A percentile compares a stretch with the other conserved stretches of the same genome.
These are phyloP conservation scores for Parnassius glacialis DNA, from an alignment of 2,888 invertebrate species.

Conservation along the genomic window DNA sequence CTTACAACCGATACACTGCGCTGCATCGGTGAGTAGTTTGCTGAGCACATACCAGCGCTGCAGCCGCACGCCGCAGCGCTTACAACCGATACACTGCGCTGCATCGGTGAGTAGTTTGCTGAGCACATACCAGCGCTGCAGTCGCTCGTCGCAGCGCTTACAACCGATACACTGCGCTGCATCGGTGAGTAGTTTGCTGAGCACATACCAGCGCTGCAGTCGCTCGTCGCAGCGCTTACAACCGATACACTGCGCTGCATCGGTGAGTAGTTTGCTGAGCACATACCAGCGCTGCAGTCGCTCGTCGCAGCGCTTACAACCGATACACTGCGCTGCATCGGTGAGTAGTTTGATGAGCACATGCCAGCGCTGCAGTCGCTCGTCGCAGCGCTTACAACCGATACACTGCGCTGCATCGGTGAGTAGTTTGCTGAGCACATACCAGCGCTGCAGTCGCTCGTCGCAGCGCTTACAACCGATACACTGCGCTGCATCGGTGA, in stretches of 20 bases:
- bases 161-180: slow-evolving; percentile 67
- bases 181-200: slow-evolving; percentile 46
- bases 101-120: slow-evolving; percentile 51
- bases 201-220: slow-evolving; percentile 49
- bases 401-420: slow-evolving; percentile 72
- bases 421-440: slow-evolving; percentile 5
- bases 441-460: slow-evolving; percentile 57
- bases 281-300: slow-evolving; percentile 51
- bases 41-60: slow-evolving; percentile 44
- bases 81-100: slow-evolving; percentile 64
- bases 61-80: slow-evolving; percentile 54
- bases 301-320: slow-evolving; percentile 56
- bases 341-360: slow-evolving; percentile 33
- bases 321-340: slow-evolving; percentile 69
- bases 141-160: slow-evolving; percentile 52
- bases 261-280: slow-evolving; percentile 38
- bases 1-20: slow-evolving; percentile 62
- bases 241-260: slow-evolving; percentile 70
- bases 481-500: slow-evolving; percentile 71
- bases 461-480: slow-evolving; percentile 54
- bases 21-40: slow-evolving; percentile 57
- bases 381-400: slow-evolving; percentile 55
- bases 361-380: slow-evolving; percentile 54
- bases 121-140: slow-evolving; percentile 47
- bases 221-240: slow-evolving; percentile 53